phyloP scores from a whole-genome alignment of 2,888 invertebrate genomes.

The Pristionchus exspectatus region DNA sequence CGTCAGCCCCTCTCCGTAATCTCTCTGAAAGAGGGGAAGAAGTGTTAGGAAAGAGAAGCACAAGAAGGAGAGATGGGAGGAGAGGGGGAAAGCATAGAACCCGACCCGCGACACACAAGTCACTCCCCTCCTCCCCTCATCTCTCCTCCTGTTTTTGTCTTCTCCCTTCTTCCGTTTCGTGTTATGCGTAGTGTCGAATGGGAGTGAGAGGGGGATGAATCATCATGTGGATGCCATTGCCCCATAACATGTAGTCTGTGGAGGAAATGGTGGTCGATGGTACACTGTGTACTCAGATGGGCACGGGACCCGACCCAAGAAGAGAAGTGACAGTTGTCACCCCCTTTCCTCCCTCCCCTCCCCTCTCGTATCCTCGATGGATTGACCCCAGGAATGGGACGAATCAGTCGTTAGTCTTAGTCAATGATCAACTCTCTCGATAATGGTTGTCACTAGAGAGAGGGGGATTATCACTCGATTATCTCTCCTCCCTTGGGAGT shows the following conservation, averaged over 20 bases:
- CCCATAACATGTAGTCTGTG: background rate
- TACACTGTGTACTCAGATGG: background rate
- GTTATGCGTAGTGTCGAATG: background rate
- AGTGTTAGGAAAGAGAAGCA: background rate
- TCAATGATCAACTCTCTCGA: background rate
- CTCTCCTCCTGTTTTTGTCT: background rate
- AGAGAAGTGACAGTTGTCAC: background rate
- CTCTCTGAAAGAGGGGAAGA: background rate
- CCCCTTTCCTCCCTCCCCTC: background rate
- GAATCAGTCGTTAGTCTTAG: background rate
- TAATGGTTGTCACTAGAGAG: background rate
- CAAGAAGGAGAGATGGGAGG: background rate
- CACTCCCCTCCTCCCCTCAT: constrained; percentile 9
- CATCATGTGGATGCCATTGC: background rate
- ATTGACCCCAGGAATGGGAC: background rate
- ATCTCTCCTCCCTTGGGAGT: background rate
- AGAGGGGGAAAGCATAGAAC: background rate
- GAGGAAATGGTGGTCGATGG: background rate
- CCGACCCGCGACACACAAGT: constrained; percentile 12
- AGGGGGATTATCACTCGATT: constrained; percentile 36
- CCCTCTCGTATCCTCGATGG: background rate
- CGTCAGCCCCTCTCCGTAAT: background rate
- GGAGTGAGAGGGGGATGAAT: background rate
- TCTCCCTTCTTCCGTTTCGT: background rate
- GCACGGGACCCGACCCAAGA: background rate